Percentiles rank a stretch among this genome's conserved stretches.
These are phyloP conservation scores for Tachina lurida DNA, from an alignment of 2,888 invertebrate species.

Conservation along the genomic window DNA sequence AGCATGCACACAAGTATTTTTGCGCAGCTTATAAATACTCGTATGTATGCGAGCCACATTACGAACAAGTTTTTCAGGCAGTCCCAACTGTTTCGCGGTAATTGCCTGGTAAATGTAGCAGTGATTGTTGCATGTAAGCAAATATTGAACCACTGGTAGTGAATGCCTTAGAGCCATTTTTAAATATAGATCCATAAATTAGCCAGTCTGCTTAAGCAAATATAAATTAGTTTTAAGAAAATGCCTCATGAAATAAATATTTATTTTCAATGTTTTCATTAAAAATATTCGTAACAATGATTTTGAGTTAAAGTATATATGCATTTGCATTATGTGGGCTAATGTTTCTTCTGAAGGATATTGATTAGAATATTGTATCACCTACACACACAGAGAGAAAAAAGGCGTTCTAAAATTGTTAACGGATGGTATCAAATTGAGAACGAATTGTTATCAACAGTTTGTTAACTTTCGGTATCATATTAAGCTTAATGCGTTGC, in stretches of 20 bases:
- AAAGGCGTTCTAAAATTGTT: too few relatives aligned
- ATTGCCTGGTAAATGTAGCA: background rate
- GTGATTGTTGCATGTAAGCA: background rate
- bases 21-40: background rate
- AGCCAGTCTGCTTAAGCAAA: constrained; percentile 26
- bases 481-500: too few relatives aligned
- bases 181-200: constrained; percentile 65
- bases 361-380: too few relatives aligned
- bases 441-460: too few relatives aligned
- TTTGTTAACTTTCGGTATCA: too few relatives aligned
- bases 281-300: background rate
- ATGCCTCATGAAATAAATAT: constrained; percentile 9
- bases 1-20: constrained; percentile 13
- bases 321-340: background rate
- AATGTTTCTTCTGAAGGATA: too few relatives aligned
- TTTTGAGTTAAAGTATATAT: background rate
- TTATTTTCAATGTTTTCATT: constrained; percentile 33
- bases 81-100: constrained; percentile 14
- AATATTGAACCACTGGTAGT: constrained; percentile 10
- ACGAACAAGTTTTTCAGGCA: constrained; percentile 25
- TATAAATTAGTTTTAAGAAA: background rate
- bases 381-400: too few relatives aligned
- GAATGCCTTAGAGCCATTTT: constrained; percentile 46
- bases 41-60: constrained; percentile 27
- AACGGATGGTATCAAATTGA: too few relatives aligned